Base-by-base conservation (phyloP, 2,113 vertebrate species). In the Capra hircus region DNA sequence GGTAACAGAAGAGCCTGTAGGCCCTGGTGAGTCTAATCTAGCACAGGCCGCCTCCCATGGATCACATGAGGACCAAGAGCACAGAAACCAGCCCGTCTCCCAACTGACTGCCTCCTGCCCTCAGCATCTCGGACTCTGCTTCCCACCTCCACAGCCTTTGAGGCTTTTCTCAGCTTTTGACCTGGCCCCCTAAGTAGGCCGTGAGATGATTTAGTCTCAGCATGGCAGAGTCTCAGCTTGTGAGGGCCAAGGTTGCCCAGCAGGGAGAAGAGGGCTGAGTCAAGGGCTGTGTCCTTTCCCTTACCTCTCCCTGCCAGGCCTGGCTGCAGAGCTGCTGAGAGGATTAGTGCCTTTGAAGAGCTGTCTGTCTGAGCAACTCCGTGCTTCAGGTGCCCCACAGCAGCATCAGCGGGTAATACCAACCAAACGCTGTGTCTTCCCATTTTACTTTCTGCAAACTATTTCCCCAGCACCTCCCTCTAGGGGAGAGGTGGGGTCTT, bases 281-380 rank as follows among this genome's bases (percentile, higher is more conserved):
- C 53, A 86, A 86, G 88, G 81, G 60, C 48, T 45, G 15, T 90
- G 88, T 85, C 97, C 88, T 90, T 93, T 64, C 86, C 67, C 91
- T 60, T 88, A 62, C 83, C 30, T 83, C 77, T 90, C 78, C 55
- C 36, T 91, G 89, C 48, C 93, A 95, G 96, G 48, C 55, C 45
- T 83, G n/a, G 7, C 53, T 80, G 84, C 25, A 88, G 90, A 96
- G 94, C 45, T 90, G 95, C 88, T 78, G 88, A 98, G 97, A 96
- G 95, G 97, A 96, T 96, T 96, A 94, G 57, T 90, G 53, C 96
- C 95, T 98, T 96, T 96, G 96, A 94, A 87, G 90, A 83, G 60
- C 83, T 90, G 71, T 97, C 81, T 95, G 74, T 82, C 80, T 55
- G 85, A 96, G 67, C 81, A 94, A 30, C 62, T 86, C 55, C 53